These are phyloP conservation scores for Sitophilus oryzae DNA, from an alignment of 1,140 invertebrate species.

Conservation along the genomic window DNA sequence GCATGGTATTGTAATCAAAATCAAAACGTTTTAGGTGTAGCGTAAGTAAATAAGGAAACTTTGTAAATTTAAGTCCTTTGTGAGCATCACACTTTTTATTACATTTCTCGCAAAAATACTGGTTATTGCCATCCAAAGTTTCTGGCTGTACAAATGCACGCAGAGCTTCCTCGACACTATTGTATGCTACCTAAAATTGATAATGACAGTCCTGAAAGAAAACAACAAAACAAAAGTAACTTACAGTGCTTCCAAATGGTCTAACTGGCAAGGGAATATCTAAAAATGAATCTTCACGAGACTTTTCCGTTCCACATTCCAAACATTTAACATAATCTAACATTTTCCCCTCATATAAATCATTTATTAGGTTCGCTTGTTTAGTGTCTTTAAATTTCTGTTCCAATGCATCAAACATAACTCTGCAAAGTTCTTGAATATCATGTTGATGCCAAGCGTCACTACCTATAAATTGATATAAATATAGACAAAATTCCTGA, in stretches of 20 bases:
- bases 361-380: conserved; percentile 77
- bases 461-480: conserved; percentile 40
- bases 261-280: conserved; percentile 85
- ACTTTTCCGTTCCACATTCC: conserved; percentile 80
- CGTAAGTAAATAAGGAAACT: conserved; percentile 84
- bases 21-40: conserved; percentile 88
- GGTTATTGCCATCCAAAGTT: conserved; percentile 78
- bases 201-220: neutral
- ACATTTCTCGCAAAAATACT: conserved; percentile 87
- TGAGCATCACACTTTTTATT: conserved; percentile 86
- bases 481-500: conserved; percentile 1
- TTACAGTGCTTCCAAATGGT: conserved; percentile 67
- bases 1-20: conserved; percentile 82
- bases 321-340: conserved; percentile 90
- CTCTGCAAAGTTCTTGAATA: conserved; percentile 67
- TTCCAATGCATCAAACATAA: conserved; percentile 90
- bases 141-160: conserved; percentile 82
- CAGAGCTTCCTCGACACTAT: conserved; percentile 80
- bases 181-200: conserved; percentile 56
- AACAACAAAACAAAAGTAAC: neutral
- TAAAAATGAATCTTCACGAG: conserved; percentile 76
- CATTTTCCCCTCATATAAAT: conserved; percentile 70
- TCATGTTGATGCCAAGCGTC: conserved; percentile 93
- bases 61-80: conserved; percentile 84
- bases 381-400: conserved; percentile 80